phyloP scores from a whole-genome alignment of 2,113 vertebrate genomes.

The Mirza zaza region DNA sequence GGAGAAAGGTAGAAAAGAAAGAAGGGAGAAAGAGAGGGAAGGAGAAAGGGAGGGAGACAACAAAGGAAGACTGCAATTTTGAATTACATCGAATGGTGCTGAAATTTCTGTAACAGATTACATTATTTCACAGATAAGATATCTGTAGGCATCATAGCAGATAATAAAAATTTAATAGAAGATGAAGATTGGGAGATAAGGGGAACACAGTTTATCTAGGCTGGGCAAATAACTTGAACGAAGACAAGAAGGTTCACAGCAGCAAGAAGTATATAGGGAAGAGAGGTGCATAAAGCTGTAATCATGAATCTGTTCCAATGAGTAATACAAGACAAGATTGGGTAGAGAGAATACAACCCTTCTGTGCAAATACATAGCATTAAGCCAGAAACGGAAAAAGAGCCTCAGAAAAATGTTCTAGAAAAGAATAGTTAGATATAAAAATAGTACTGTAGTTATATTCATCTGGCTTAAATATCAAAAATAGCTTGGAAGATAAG shows the following conservation, averaged over 20 bases:
- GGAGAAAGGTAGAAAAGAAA: no score
- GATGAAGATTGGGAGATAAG: neutral
- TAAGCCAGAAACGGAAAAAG: neutral
- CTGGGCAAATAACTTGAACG: neutral
- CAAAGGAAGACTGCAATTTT: rapidly evolving
- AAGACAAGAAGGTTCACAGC: neutral
- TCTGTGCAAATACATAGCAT: neutral
- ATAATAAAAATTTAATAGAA: neutral
- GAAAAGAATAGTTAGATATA: neutral
- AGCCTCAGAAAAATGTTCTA: neutral
- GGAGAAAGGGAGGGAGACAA: neutral
- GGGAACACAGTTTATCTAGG: neutral
- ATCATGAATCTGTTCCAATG: neutral
- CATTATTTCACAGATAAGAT: neutral
- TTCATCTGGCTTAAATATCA: neutral
- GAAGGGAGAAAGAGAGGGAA: rapidly evolving
- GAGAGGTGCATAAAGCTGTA: neutral
- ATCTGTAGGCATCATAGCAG: neutral
- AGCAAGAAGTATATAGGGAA: neutral
- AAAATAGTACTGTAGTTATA: neutral
- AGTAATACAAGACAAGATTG: neutral
- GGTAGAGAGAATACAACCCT: neutral
- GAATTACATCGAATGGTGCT: rapidly evolving
- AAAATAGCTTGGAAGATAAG: neutral
- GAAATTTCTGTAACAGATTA: neutral